Percentiles rank a stretch among this genome's conserved stretches.
These are phyloP conservation scores for Spodoptera littoralis DNA, from an alignment of 2,888 invertebrate species.

Conservation along the genomic window DNA sequence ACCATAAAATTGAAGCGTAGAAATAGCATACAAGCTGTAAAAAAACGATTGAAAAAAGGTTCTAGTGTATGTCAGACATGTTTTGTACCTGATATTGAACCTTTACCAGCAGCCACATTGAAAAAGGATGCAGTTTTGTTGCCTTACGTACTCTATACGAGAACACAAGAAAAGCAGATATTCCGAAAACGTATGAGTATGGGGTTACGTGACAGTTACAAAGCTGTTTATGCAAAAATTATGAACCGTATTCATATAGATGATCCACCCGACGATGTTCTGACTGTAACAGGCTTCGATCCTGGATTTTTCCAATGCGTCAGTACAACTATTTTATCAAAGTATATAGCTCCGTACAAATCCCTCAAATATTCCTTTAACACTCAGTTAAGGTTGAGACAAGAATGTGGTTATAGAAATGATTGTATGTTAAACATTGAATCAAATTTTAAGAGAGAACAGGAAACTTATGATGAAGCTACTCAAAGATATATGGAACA, in stretches of 20 bases:
- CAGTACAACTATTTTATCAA: slow-evolving; percentile 60
- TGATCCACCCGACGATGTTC: slow-evolving; percentile 62
- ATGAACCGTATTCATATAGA: slow-evolving; percentile 64
- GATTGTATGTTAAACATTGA: slow-evolving; percentile 88
- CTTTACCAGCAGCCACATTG: slow-evolving; percentile 59
- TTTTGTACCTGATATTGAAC: slow-evolving; percentile 59
- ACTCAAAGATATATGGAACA: slow-evolving; percentile 84
- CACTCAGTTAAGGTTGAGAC: slow-evolving; percentile 64
- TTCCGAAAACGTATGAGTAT: slow-evolving; percentile 63
- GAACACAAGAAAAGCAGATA: slow-evolving; percentile 63
- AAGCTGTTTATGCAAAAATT: slow-evolving; percentile 67
- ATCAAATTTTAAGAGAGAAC: slow-evolving; percentile 86
- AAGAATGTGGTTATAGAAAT: slow-evolving; percentile 78
- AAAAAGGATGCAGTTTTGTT: slow-evolving; percentile 68
- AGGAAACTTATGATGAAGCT: slow-evolving; percentile 81
- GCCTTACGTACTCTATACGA: slow-evolving; percentile 70
- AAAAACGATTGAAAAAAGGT: slow-evolving; percentile 51
- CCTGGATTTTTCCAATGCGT: slow-evolving; percentile 69
- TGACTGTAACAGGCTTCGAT: slow-evolving; percentile 70
- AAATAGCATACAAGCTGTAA: slow-evolving; percentile 41
- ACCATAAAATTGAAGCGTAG: slow-evolving; percentile 41
- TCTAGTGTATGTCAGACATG: slow-evolving; percentile 56
- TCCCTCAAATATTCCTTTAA: slow-evolving; percentile 66
- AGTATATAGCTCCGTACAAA: slow-evolving; percentile 68
- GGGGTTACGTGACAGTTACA: slow-evolving; percentile 69